phyloP scores from a whole-genome alignment of 2,113 vertebrate species.

The Gavialis gangeticus region DNA sequence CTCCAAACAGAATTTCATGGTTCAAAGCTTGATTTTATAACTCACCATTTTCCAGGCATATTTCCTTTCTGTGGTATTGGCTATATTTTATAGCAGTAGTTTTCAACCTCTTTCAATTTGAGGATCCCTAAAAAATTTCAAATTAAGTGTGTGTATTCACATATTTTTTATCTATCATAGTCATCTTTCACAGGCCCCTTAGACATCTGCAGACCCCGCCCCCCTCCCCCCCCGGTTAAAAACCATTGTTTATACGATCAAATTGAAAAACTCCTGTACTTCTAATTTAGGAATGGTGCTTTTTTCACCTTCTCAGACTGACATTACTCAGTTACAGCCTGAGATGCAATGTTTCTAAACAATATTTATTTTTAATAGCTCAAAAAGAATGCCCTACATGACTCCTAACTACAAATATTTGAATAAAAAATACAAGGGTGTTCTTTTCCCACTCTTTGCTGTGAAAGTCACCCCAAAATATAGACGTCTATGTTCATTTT shows the following conservation, averaged over 20 bases:
- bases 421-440: fast-evolving
- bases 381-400: neutral
- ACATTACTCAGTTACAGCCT: neutral
- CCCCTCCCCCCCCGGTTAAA: too few species aligned
- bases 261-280: neutral
- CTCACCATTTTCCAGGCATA: neutral
- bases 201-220: too few species aligned
- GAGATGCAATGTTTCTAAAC: neutral
- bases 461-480: neutral
- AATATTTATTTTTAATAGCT: neutral
- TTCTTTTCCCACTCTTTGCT: neutral
- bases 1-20: neutral
- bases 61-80: neutral
- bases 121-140: too few species aligned
- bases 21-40: neutral
- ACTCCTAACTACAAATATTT: neutral
- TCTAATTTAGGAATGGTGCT: neutral
- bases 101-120: neutral
- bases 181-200: too few species aligned
- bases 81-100: neutral
- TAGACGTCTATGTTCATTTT: neutral
- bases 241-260: neutral
- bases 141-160: too few species aligned
- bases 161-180: too few species aligned
- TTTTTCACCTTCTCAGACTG: neutral